These are phyloP conservation scores for Dascillus cervinus DNA, from an alignment of 2,888 invertebrate genomes.

Conservation along the genomic window DNA sequence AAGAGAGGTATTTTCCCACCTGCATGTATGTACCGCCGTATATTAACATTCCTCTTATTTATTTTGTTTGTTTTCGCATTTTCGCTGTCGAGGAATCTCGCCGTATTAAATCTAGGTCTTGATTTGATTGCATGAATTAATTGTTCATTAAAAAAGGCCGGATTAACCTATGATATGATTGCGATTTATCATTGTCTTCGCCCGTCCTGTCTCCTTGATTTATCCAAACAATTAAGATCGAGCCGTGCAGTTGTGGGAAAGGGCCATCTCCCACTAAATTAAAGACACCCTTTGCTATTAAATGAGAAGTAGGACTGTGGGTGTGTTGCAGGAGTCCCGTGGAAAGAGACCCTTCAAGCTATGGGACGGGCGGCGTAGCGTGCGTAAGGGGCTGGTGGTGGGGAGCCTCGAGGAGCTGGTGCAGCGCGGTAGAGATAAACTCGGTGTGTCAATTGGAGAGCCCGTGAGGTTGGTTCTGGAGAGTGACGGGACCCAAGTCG, in stretches of 20 bases:
- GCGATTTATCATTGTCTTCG: constrained; percentile 17
- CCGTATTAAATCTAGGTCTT: constrained; percentile 3
- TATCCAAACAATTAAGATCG: constrained; percentile 14
- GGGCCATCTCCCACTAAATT: too few species aligned
- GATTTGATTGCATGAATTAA: constrained; percentile 6
- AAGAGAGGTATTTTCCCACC: constrained; percentile 52
- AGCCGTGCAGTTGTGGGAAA: too few species aligned
- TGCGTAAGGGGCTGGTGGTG: constrained; percentile 88
- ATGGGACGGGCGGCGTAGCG: constrained; percentile 92
- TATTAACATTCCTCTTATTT: too few species aligned
- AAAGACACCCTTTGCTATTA: too few species aligned
- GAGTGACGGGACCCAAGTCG: constrained; percentile 93
- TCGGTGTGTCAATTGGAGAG: constrained; percentile 79
- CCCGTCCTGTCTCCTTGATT: constrained; percentile 12
- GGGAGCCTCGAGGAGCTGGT: constrained; percentile 78
- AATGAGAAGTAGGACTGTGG: constrained; percentile 15
- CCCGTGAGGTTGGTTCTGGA: constrained; percentile 86
- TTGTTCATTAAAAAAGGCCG: neutral
- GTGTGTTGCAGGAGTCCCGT: constrained; percentile 74
- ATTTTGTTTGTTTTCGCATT: neutral
- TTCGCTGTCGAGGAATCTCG: constrained; percentile 1
- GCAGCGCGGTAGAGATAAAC: constrained; percentile 73
- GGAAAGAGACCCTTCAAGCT: constrained; percentile 95
- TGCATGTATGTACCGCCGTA: constrained; percentile 22
- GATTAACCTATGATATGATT: constrained; percentile 19